Conservation (phyloP, 1,140 invertebrate species). For the Samia ricini region DNA sequence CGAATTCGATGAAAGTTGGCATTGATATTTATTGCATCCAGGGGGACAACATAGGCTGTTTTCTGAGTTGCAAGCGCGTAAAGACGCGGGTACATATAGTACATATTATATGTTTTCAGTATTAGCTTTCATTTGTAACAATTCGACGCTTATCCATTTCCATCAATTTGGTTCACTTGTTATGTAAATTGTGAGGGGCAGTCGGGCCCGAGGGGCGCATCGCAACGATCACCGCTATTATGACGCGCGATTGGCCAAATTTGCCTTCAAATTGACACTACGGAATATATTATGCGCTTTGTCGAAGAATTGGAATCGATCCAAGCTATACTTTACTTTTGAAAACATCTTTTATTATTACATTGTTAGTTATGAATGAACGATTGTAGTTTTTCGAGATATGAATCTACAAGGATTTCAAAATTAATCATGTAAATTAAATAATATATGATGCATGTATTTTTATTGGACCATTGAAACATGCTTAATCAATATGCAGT, state of each 20-base stretch:
- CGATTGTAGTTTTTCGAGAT: no score
- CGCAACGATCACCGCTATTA: not conserved
- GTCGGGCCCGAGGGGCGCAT: not conserved
- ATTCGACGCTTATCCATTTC: not conserved
- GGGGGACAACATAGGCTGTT: no score
- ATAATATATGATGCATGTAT: no score
- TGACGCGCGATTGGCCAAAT: not conserved
- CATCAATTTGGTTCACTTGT: slow-evolving; percentile 3
- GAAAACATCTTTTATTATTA: not conserved
- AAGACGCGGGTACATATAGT: no score
- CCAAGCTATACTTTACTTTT: not conserved
- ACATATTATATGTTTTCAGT: not conserved
- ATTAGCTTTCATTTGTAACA: not conserved
- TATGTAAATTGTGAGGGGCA: slow-evolving; percentile 8
- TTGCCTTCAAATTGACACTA: not conserved
- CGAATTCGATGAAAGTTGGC: no score
- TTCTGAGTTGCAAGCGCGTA: no score
- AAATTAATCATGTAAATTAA: no score
- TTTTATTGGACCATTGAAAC: no score
- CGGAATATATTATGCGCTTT: not conserved
- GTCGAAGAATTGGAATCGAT: not conserved
- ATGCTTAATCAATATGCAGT: no score
- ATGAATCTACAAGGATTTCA: no score
- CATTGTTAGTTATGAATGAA: no score
- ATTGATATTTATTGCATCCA: no score